These are phyloP conservation scores for Agapetus fuscipes DNA, from an alignment of 2,888 invertebrate species.

Conservation along the genomic window DNA sequence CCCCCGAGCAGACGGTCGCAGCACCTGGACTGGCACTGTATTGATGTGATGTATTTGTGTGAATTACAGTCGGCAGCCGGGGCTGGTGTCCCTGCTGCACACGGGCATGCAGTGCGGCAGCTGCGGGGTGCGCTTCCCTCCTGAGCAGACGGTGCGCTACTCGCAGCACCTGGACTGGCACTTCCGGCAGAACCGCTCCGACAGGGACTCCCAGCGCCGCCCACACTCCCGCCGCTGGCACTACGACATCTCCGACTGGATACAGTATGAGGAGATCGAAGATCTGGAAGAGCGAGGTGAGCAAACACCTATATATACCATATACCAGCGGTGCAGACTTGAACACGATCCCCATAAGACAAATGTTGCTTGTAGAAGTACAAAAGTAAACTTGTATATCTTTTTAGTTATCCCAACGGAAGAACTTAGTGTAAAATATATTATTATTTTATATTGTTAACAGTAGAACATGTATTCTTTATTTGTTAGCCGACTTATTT, in stretches of 20 bases:
- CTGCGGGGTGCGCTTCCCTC: constrained; percentile 89
- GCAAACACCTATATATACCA: no score
- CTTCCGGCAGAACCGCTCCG: constrained; percentile 86
- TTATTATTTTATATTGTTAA: no score
- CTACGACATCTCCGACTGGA: constrained; percentile 84
- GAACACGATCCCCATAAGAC: no score
- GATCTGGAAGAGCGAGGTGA: constrained; percentile 79
- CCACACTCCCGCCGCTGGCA: constrained; percentile 85
- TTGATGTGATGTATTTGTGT: not conserved
- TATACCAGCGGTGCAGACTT: no score
- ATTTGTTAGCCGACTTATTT: no score
- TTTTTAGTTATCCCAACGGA: no score
- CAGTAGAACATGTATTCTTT: no score
- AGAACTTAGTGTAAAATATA: no score
- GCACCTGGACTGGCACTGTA: no score
- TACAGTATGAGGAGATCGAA: constrained; percentile 89
- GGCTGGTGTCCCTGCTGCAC: constrained; percentile 61
- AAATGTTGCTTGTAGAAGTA: no score
- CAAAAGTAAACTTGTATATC: no score
- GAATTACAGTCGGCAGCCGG: constrained; percentile 61
- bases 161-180: constrained; percentile 98
- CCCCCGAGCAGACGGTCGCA: no score
- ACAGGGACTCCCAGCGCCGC: constrained; percentile 74
- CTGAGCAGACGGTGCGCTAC: constrained; percentile 82
- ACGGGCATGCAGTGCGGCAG: constrained; percentile 93